Evolutionary conservation across 2,797 vertebrate genomes (phyloP).

Genomic region (Pygocentrus nattereri): DNA sequence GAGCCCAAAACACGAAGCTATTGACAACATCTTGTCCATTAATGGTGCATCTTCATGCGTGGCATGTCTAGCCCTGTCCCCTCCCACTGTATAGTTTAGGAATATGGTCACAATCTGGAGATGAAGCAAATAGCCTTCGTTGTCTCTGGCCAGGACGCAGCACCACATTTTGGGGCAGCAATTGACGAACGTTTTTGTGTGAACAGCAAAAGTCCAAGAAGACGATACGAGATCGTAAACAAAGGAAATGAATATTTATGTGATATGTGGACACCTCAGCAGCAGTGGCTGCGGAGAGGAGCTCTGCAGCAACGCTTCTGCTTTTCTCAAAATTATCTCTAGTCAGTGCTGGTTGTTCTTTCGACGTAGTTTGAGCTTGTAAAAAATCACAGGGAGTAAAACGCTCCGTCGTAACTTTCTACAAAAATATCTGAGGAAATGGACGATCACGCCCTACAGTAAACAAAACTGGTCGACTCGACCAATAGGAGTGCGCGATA

Average conservation of each 20-base stretch:
- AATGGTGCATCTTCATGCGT: neutral
- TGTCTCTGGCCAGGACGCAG: neutral
- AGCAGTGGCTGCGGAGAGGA: neutral
- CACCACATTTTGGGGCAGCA: neutral
- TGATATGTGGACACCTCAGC: neutral
- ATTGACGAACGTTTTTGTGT: no score
- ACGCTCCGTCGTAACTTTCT: constrained; percentile 48
- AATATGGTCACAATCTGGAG: neutral
- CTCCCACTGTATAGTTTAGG: neutral
- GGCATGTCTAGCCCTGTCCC: neutral
- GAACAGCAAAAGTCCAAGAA: neutral
- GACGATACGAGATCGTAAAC: constrained; percentile 15
- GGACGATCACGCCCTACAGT: constrained; percentile 50
- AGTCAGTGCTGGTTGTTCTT: neutral
- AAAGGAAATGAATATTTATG: constrained; percentile 41
- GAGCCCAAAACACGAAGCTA: no score
- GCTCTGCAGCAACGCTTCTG: neutral
- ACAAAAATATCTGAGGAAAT: constrained; percentile 30
- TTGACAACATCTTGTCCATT: neutral
- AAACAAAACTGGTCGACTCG: constrained; percentile 41
- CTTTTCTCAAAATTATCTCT: neutral
- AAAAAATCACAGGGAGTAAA: neutral
- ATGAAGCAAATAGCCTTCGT: neutral
- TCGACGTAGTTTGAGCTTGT: neutral
- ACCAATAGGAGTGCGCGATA: constrained; percentile 38